phyloP scores from a whole-genome alignment of 2,113 vertebrate genomes.

The Anhinga rufa region DNA sequence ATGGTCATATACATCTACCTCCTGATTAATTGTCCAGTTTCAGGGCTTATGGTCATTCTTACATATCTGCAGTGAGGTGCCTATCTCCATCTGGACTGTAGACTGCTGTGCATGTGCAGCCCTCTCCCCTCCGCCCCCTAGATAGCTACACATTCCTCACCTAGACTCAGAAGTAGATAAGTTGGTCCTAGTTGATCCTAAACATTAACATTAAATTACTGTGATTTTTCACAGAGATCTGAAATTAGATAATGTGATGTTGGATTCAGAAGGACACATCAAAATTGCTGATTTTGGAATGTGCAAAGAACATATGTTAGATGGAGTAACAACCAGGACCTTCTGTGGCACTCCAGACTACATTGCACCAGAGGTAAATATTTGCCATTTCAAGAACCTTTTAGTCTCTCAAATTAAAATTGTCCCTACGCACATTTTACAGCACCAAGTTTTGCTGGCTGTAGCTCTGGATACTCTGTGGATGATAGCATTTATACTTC shows the following conservation, averaged over 20 bases:
- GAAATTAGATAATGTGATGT: slow-evolving; percentile 97
- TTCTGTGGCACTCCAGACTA: slow-evolving; percentile 99
- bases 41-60: background rate
- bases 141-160: background rate
- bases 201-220: background rate
- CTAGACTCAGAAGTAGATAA: background rate
- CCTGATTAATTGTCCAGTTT: background rate
- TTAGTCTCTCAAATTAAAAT: background rate
- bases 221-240: slow-evolving; percentile 80
- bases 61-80: accelerated
- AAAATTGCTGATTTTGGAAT: slow-evolving; percentile 99
- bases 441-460: background rate
- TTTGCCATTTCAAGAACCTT: background rate
- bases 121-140: background rate
- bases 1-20: background rate
- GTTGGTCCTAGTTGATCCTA: background rate
- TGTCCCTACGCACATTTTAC: background rate
- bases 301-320: slow-evolving; percentile 94
- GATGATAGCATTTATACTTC: background rate
- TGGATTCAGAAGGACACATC: slow-evolving; percentile 94
- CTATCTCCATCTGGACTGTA: no score
- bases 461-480: background rate
- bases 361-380: slow-evolving; percentile 93
- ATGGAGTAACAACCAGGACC: slow-evolving; percentile 88
- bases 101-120: accelerated